Conservation (phyloP, 2,888 invertebrate species). For the Saturnia japonica region DNA sequence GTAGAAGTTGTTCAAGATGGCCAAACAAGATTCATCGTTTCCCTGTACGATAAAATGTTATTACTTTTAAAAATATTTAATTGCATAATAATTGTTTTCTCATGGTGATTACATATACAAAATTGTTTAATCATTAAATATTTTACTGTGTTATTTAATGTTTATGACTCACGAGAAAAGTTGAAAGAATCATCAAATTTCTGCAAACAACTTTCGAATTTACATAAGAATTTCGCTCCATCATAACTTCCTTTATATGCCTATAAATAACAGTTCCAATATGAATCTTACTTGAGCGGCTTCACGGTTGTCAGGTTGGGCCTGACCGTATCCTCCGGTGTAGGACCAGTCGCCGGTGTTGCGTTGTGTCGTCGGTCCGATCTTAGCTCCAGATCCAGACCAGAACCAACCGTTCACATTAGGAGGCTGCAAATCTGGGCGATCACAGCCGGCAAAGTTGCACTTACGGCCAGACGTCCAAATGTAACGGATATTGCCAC, state of each 20-base stretch:
- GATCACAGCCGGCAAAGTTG: conserved; percentile 94
- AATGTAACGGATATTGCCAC: conserved; percentile 90
- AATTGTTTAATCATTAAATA: background rate
- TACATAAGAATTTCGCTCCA: background rate
- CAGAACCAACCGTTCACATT: conserved; percentile 96
- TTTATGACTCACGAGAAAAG: background rate
- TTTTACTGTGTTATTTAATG: background rate
- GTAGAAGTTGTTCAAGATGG: conserved; percentile 95
- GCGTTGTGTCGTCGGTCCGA: conserved; percentile 92
- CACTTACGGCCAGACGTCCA: conserved; percentile 97
- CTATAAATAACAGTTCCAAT: background rate
- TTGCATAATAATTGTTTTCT: background rate
- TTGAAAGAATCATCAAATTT: background rate
- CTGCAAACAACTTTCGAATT: conserved; percentile 1
- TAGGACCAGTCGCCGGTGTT: conserved; percentile 95
- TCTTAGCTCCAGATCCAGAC: conserved; percentile 96
- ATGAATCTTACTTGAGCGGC: conserved; percentile 86
- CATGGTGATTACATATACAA: background rate
- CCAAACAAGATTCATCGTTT: conserved; percentile 94
- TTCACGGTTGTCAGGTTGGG: conserved; percentile 95
- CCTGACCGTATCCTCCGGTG: conserved; percentile 93
- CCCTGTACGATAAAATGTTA: conserved; percentile 77
- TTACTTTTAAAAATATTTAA: background rate
- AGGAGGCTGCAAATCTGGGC: conserved; percentile 91
- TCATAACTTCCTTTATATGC: background rate